Conservation (phyloP, 2,888 invertebrate genomes). For the Salticus scenicus region DNA sequence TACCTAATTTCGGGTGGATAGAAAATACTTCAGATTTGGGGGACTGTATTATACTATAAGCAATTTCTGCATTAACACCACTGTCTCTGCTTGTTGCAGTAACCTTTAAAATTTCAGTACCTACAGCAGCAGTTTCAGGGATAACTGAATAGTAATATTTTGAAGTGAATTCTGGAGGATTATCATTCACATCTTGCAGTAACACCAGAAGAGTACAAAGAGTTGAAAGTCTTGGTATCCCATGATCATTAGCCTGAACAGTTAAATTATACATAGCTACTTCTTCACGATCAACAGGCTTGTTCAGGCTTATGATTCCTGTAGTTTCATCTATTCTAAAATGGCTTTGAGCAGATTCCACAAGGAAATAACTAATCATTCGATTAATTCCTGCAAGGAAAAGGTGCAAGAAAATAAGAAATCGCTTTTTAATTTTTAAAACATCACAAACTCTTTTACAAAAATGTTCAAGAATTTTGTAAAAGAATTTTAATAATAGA, state of each 20-base stretch:
- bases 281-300: constrained; percentile 90
- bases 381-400: constrained; percentile 82
- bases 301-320: constrained; percentile 89
- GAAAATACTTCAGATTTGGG: constrained; percentile 91
- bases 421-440: background rate
- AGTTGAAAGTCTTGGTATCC: constrained; percentile 84
- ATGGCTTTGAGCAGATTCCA: constrained; percentile 82
- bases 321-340: constrained; percentile 88
- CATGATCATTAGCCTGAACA: constrained; percentile 87
- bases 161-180: constrained; percentile 93
- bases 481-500: too few species aligned
- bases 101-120: constrained; percentile 88
- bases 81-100: constrained; percentile 93
- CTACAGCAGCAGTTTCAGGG: constrained; percentile 84
- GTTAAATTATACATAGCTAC: constrained; percentile 88
- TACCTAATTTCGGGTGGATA: constrained; percentile 82
- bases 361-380: constrained; percentile 87
- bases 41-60: constrained; percentile 89
- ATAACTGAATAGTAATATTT: constrained; percentile 86
- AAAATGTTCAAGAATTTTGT: background rate
- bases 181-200: constrained; percentile 94
- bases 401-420: background rate
- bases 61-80: constrained; percentile 94
- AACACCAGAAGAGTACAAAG: constrained; percentile 84
- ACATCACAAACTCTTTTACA: background rate